phyloP scores from a whole-genome alignment of 2,797 vertebrate genomes.

The Intellagama lesueurii region DNA sequence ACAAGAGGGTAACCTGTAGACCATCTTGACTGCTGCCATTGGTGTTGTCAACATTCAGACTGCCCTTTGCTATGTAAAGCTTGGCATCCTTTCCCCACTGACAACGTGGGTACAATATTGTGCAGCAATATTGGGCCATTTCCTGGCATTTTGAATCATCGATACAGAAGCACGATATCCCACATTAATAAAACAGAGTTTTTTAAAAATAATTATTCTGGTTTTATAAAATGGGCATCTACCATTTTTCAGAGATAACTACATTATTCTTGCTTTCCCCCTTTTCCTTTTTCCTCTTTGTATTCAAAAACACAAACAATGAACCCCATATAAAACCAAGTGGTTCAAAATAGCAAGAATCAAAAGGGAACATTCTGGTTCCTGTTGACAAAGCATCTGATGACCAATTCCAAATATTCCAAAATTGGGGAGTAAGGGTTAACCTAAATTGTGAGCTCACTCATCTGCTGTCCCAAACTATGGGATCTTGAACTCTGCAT shows the following conservation, averaged over 20 bases:
- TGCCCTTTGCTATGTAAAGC: too few species aligned
- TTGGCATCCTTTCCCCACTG: too few species aligned
- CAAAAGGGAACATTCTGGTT: conserved; percentile 15
- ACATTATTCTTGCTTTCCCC: background rate
- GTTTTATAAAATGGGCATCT: conserved; percentile 40
- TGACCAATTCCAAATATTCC: conserved; percentile 22
- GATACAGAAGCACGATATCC: too few species aligned
- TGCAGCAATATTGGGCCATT: too few species aligned
- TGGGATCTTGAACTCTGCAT: background rate
- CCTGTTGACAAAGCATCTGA: conserved; percentile 30
- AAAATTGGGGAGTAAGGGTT: background rate
- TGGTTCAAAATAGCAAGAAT: background rate
- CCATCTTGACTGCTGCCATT: too few species aligned
- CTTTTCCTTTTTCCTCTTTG: background rate
- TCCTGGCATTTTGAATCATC: too few species aligned
- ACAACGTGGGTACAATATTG: too few species aligned
- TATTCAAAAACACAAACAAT: background rate
- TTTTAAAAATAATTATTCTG: background rate
- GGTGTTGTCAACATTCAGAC: too few species aligned
- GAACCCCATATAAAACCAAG: background rate
- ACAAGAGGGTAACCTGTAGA: too few species aligned
- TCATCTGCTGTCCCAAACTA: background rate
- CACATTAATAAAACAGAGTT: too few species aligned
- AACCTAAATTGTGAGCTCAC: background rate
- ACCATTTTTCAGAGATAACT: conserved; percentile 6